Conservation (phyloP, 1,140 invertebrate species). For the Drosophila subpulchrella region DNA sequence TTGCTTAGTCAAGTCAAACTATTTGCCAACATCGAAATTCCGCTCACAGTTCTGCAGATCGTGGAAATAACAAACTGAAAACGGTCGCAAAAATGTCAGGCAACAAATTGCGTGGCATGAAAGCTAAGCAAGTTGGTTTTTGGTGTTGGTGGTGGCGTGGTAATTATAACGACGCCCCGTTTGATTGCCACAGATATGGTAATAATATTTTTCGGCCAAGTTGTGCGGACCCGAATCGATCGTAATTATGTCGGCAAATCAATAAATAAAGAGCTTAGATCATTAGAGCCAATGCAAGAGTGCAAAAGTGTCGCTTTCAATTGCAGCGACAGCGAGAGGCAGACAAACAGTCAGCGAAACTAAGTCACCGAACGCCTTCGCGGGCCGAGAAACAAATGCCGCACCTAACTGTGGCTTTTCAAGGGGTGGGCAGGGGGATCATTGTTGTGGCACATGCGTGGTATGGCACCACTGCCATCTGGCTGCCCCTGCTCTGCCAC, state of each 20-base stretch:
- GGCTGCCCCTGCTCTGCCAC: slow-evolving; percentile 19
- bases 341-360: slow-evolving; percentile 50
- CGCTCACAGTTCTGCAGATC: slow-evolving; percentile 57
- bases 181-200: slow-evolving; percentile 70
- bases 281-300: slow-evolving; percentile 61
- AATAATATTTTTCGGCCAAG: slow-evolving; percentile 53
- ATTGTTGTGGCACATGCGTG: slow-evolving; percentile 69
- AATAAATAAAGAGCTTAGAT: slow-evolving; percentile 74
- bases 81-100: slow-evolving; percentile 56
- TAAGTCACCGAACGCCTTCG: slow-evolving; percentile 58
- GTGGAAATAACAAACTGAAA: slow-evolving; percentile 34
- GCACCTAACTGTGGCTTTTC: slow-evolving; percentile 41
- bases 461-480: slow-evolving; percentile 38
- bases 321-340: slow-evolving; percentile 47
- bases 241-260: slow-evolving; percentile 67
- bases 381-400: slow-evolving; percentile 39
- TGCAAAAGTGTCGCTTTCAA: slow-evolving; percentile 74
- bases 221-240: slow-evolving; percentile 15
- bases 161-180: slow-evolving; percentile 72
- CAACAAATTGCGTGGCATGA: slow-evolving; percentile 63
- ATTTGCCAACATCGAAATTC: slow-evolving; percentile 71
- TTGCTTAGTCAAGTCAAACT: slow-evolving; percentile 54
- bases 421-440: slow-evolving; percentile 16
- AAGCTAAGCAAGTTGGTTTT: slow-evolving; percentile 34
- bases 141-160: slow-evolving; percentile 45